A percentile compares a stretch with the other conserved stretches of the same genome.
Evolutionary conservation across 1,140 invertebrate species (phyloP).

Genomic region (Eriosoma lanigerum): DNA sequence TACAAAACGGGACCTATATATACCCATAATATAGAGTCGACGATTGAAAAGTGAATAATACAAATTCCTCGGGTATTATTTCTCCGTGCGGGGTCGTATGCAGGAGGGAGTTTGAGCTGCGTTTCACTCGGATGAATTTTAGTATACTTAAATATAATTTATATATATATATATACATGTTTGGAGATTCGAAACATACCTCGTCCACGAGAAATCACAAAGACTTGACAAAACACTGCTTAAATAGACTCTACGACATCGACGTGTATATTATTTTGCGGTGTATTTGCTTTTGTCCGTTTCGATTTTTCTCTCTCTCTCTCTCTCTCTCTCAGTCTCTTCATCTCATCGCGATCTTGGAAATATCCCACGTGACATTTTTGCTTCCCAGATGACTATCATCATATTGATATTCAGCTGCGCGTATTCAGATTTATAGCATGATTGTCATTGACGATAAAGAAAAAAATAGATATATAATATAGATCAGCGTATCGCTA

Average conservation of each 20-base stretch:
- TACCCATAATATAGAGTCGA: constrained; percentile 11
- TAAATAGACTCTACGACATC: constrained; percentile 49
- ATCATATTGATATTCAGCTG: constrained; percentile 22
- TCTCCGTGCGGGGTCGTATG: not conserved
- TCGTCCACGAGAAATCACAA: constrained; percentile 24
- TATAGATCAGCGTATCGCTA: no score
- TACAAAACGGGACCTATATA: no score
- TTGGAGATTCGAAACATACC: constrained; percentile 13
- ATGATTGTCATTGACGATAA: not conserved
- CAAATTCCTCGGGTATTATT: constrained; percentile 45
- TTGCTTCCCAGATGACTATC: constrained; percentile 31
- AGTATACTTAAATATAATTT: not conserved
- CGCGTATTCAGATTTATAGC: constrained; percentile 40
- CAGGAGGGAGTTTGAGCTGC: not conserved
- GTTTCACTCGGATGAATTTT: constrained; percentile 22
- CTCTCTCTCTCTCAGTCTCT: not conserved
- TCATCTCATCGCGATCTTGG: not conserved
- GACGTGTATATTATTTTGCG: constrained; percentile 43
- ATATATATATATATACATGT: not conserved
- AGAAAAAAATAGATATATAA: constrained; percentile 4
- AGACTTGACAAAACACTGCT: constrained; percentile 40
- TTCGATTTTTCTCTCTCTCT: not conserved
- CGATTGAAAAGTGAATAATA: constrained; percentile 34
- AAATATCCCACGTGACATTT: constrained; percentile 42
- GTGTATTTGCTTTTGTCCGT: constrained; percentile 45